Percentiles rank a stretch among this genome's conserved stretches.
Conservation (phyloP, 2,797 vertebrate genomes). For the Pipistrellus pipistrellus region DNA sequence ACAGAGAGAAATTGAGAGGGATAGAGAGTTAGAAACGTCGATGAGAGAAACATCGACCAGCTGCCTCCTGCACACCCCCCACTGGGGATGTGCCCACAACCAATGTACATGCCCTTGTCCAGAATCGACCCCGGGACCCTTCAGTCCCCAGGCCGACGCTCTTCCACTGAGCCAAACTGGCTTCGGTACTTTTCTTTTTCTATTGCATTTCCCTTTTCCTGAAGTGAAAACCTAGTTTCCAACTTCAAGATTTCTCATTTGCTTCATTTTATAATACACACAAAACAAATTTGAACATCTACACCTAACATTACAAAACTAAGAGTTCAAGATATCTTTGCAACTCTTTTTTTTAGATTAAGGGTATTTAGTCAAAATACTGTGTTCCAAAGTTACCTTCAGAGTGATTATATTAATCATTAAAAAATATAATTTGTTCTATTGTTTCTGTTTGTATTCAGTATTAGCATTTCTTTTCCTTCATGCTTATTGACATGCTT, state of each 20-base stretch:
- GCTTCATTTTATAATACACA: constrained; percentile 10
- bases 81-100: no score
- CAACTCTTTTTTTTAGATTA: not conserved
- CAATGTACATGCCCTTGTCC: no score
- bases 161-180: no score
- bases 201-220: not conserved
- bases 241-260: not conserved
- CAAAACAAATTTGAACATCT: not conserved
- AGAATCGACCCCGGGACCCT: no score
- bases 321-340: constrained; percentile 18
- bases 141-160: no score
- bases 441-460: constrained; percentile 5
- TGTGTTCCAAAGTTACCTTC: constrained; percentile 4
- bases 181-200: not conserved
- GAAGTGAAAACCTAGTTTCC: not conserved
- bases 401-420: not conserved
- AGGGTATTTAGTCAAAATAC: not conserved
- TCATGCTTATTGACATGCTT: not conserved
- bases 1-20: no score
- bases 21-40: no score
- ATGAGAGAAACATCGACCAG: no score
- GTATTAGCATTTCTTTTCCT: constrained; percentile 55
- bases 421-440: constrained; percentile 29
- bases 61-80: no score
- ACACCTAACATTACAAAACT: not conserved